Evolutionary conservation across 2,888 invertebrate genomes (phyloP).

Genomic region (Rhingia campestris): DNA sequence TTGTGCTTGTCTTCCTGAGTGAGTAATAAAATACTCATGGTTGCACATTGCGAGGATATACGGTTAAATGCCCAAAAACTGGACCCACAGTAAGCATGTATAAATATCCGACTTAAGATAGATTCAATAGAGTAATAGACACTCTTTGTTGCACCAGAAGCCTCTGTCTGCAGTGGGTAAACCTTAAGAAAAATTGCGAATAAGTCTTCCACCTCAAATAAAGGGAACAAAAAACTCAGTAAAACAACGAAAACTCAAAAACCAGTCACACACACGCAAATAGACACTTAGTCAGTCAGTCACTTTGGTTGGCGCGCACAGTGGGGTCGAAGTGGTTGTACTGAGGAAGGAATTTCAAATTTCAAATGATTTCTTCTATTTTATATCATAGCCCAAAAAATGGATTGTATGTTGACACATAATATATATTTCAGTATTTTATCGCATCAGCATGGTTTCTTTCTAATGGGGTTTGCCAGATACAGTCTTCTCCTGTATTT

Average conservation of each 20-base stretch:
- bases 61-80: slow-evolving; percentile 4
- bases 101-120: slow-evolving; percentile 35
- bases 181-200: slow-evolving; percentile 22
- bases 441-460: no score
- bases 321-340: slow-evolving; percentile 16
- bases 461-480: no score
- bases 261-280: slow-evolving; percentile 69
- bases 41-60: background rate
- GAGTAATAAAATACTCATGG: slow-evolving; percentile 5
- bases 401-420: background rate
- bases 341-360: background rate
- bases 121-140: slow-evolving; percentile 3
- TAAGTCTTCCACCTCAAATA: slow-evolving; percentile 44
- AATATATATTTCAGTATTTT: no score
- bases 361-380: background rate
- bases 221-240: slow-evolving; percentile 9
- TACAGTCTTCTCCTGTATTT: no score
- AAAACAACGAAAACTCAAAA: slow-evolving; percentile 45
- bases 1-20: background rate
- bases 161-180: slow-evolving; percentile 21
- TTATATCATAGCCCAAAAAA: no score
- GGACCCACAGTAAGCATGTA: background rate
- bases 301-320: slow-evolving; percentile 41
- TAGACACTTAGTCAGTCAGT: slow-evolving; percentile 66
- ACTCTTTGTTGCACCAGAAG: slow-evolving; percentile 22